A percentile compares a stretch with the other conserved stretches of the same genome.
Evolutionary conservation across 2,888 invertebrate species (phyloP).

Genomic region (Chaetoderma sp.): DNA sequence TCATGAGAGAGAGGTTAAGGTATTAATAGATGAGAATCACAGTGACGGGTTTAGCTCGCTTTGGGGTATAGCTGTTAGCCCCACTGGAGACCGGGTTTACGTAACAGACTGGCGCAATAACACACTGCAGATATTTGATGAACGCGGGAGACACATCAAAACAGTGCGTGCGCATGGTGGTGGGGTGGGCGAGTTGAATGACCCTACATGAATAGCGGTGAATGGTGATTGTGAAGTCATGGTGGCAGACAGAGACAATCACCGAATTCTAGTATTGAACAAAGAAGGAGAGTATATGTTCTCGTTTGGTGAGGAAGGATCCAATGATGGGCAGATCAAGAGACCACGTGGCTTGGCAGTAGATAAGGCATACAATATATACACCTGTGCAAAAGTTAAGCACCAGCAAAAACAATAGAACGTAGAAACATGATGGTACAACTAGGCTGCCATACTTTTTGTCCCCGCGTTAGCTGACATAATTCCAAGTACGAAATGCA

Average conservation of each 20-base stretch:
- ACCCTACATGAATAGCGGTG: slow-evolving; percentile 95
- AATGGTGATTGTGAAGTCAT: slow-evolving; percentile 97
- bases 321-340: slow-evolving; percentile 94
- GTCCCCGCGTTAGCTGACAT: too few species aligned
- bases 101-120: slow-evolving; percentile 99
- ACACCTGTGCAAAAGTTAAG: too few species aligned
- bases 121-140: slow-evolving; percentile 91
- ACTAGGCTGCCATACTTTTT: too few species aligned
- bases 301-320: slow-evolving; percentile 94
- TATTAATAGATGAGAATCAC: slow-evolving; percentile 98
- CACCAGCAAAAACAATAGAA: too few species aligned
- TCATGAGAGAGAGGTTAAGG: slow-evolving; percentile 69
- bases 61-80: slow-evolving; percentile 93
- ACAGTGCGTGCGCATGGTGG: slow-evolving; percentile 97
- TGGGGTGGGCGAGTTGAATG: slow-evolving; percentile 96
- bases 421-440: too few species aligned
- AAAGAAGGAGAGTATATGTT: slow-evolving; percentile 91
- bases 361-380: slow-evolving; percentile 96
- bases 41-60: slow-evolving; percentile 99
- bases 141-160: slow-evolving; percentile 87
- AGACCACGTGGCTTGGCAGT: slow-evolving; percentile 99
- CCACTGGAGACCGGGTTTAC: slow-evolving; percentile 90
- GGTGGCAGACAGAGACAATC: slow-evolving; percentile 94
- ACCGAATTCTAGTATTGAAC: slow-evolving; percentile 91
- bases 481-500: too few species aligned